Evolutionary conservation across 2,113 vertebrate species (phyloP).

Genomic region (Rhizomys pruinosus): DNA sequence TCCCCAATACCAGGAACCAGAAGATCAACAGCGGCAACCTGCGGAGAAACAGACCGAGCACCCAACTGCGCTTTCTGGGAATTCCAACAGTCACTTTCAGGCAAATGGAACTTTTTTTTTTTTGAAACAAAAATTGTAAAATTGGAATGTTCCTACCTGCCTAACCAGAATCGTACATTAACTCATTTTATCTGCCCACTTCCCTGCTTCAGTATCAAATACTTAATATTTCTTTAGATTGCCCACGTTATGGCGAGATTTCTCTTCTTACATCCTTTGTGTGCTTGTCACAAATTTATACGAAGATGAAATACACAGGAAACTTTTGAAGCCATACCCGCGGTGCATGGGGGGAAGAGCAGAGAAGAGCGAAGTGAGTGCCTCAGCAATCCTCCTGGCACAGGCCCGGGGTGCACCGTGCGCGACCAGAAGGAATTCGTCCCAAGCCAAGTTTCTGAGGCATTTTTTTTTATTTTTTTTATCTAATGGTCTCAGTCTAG

Average conservation of each 20-base stretch:
- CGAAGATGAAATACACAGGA: not conserved
- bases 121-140: not conserved
- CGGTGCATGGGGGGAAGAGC: not conserved
- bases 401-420: no score
- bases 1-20: constrained; percentile 96
- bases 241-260: not conserved
- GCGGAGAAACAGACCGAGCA: constrained; percentile 37
- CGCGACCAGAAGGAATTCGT: no score
- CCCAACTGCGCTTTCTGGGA: not conserved
- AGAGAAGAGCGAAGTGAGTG: not conserved
- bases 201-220: not conserved
- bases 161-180: no score
- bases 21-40: constrained; percentile 97
- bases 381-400: no score
- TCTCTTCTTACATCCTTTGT: not conserved
- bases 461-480: no score
- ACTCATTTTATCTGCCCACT: not conserved
- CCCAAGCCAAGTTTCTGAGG: no score
- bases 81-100: constrained; percentile 21
- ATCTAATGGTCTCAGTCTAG: no score
- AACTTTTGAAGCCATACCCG: not conserved
- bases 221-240: constrained; percentile 19
- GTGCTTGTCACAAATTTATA: not conserved
- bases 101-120: not conserved
- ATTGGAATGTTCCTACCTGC: no score